phyloP scores from a whole-genome alignment of 2,797 vertebrate genomes.

The Pipistrellus pygmaeus region DNA sequence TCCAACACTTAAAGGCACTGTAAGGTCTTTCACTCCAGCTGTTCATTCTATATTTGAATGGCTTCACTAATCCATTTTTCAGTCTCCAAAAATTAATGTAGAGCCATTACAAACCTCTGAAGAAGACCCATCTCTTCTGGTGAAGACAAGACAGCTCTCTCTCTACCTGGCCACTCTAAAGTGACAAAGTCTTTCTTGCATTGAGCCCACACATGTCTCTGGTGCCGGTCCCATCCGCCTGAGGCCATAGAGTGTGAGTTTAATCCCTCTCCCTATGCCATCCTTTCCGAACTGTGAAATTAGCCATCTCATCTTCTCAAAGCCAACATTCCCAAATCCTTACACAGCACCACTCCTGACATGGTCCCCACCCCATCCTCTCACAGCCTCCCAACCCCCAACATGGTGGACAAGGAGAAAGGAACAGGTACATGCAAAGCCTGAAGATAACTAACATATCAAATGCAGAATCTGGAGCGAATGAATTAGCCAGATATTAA shows the following conservation, averaged over 20 bases:
- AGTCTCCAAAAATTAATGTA: constrained; percentile 63
- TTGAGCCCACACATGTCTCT: neutral
- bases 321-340: neutral
- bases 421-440: neutral
- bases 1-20: neutral
- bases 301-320: neutral
- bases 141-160: neutral
- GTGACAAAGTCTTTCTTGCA: neutral
- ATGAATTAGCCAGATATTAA: constrained; percentile 18
- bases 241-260: neutral
- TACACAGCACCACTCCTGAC: neutral
- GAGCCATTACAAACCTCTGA: constrained; percentile 6
- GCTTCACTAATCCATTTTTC: neutral
- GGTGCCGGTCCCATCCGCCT: neutral
- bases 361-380: neutral
- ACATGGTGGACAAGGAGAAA: neutral
- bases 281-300: constrained; percentile 47
- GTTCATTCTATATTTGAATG: neutral
- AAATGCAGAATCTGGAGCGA: neutral
- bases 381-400: neutral
- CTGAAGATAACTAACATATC: neutral
- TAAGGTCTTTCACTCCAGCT: neutral
- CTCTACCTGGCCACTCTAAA: neutral
- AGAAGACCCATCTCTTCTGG: neutral
- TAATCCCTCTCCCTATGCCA: neutral